Evolutionary conservation across 2,888 invertebrate species (phyloP).

Genomic region (Galerucella pusilla): DNA sequence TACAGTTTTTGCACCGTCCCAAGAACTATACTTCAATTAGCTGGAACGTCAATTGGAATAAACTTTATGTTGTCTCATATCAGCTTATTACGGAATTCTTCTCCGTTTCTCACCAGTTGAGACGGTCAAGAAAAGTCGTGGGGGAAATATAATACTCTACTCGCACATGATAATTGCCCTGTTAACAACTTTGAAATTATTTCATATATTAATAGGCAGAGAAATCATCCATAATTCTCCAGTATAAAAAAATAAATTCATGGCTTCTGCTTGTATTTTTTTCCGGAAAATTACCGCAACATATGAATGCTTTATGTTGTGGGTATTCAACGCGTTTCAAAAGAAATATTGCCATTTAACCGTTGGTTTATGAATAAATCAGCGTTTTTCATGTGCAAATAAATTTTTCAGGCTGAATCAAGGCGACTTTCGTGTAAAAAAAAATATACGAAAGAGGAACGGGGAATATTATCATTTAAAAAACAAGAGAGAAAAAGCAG

Average conservation of each 20-base stretch:
- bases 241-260: background rate
- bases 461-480: background rate
- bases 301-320: constrained; percentile 16
- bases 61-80: too few relatives aligned
- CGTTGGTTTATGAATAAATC: constrained; percentile 50
- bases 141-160: too few relatives aligned
- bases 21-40: too few relatives aligned
- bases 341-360: constrained; percentile 51
- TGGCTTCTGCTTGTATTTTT: background rate
- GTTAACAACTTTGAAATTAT: background rate
- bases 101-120: too few relatives aligned
- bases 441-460: constrained; percentile 3
- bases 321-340: constrained; percentile 26
- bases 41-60: too few relatives aligned
- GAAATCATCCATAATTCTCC: background rate
- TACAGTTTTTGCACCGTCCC: too few relatives aligned
- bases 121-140: too few relatives aligned
- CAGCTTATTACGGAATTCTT: too few relatives aligned
- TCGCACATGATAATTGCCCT: too few relatives aligned
- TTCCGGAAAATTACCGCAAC: constrained; percentile 16
- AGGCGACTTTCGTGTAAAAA: constrained; percentile 28
- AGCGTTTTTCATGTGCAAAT: constrained; percentile 52
- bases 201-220: background rate
- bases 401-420: constrained; percentile 48
- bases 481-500: background rate